Evolutionary conservation across 2,113 vertebrate species (phyloP), one percentile per base, ranked within the genome.

Genomic region (Triplophysa dalaica): DNA sequence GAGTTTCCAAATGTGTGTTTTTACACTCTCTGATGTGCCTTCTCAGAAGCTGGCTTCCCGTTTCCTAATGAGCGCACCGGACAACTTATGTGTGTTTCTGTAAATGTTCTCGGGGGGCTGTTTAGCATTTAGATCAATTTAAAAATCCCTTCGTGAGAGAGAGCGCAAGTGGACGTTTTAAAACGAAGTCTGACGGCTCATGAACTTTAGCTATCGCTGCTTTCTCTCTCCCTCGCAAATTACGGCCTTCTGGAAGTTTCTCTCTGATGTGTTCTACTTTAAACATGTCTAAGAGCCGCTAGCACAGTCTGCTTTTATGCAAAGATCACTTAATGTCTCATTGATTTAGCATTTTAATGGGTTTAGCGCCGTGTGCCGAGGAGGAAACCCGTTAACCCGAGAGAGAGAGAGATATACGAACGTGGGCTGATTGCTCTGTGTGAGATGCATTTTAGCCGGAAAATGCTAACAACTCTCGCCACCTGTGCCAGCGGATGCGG

Each of bases 241-340:
- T 26, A 75, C 19, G 58, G 73, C 48, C 73, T 75, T 63, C 58
- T 75, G 21, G 41, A 75, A 75, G 14, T 75, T 75, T 75, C 60
- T 75, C 72, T 75, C 58, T 75, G 56, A 75, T 75, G 72, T 62
- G 38, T 58, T 62, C 56, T 75, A 75, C 72, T 75, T 75, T 75
- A 75, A 75, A 75, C 13, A 75, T 60, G 1, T 63, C 73, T 29
- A 75, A 62, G 41, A 6, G 73, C 73, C 16, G 56, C 73, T 43
- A 75, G 58, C 41, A 48, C 58, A 75, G 48, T 63, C 58, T 75
- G 73, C 73, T 75, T 75, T 75, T 75, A 75, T 75, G 73, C 73
- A 75, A 75, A 75, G 58, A 75, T 75, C 73, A 48, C 73, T 75
- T 75, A 75, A 75, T 75, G 73, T 75, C 73, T 75, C 73, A 75